These are phyloP conservation scores for Pygoscelis antarcticus DNA, from an alignment of 2,113 vertebrate genomes.

Conservation along the genomic window DNA sequence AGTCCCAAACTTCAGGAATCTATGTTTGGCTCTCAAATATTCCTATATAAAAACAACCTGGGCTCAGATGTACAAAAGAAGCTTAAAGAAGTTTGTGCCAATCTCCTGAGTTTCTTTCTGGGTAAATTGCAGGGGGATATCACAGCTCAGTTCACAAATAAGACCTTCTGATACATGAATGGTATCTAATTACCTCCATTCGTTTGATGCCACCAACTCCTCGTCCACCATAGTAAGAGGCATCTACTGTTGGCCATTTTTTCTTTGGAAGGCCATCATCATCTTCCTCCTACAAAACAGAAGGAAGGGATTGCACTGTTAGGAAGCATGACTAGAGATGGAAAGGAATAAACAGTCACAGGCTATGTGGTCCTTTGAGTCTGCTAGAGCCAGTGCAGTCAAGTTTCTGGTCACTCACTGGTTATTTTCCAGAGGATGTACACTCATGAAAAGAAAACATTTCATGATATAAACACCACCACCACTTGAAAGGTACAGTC, in stretches of 20 bases:
- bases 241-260: constrained; percentile 89
- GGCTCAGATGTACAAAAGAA: not conserved
- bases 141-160: not conserved
- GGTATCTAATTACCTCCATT: constrained; percentile 86
- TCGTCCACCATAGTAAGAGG: constrained; percentile 95
- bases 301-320: not conserved
- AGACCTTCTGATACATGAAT: not conserved
- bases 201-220: constrained; percentile 97
- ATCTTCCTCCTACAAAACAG: constrained; percentile 80
- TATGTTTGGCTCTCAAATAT: not conserved
- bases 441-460: not conserved
- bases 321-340: not conserved
- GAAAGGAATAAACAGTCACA: not conserved
- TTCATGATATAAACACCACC: not conserved
- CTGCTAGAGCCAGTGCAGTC: not conserved
- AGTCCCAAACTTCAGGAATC: not conserved
- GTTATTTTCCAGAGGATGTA: not conserved
- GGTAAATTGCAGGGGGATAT: not conserved
- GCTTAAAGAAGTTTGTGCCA: not conserved
- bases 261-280: constrained; percentile 90
- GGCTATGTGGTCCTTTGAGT: not conserved
- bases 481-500: not conserved
- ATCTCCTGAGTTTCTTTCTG: not conserved
- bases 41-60: not conserved
- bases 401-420: not conserved